Percentiles rank a stretch among this genome's conserved stretches.
phyloP scores from a whole-genome alignment of 2,113 vertebrate species.

The Lamprotornis superbus region DNA sequence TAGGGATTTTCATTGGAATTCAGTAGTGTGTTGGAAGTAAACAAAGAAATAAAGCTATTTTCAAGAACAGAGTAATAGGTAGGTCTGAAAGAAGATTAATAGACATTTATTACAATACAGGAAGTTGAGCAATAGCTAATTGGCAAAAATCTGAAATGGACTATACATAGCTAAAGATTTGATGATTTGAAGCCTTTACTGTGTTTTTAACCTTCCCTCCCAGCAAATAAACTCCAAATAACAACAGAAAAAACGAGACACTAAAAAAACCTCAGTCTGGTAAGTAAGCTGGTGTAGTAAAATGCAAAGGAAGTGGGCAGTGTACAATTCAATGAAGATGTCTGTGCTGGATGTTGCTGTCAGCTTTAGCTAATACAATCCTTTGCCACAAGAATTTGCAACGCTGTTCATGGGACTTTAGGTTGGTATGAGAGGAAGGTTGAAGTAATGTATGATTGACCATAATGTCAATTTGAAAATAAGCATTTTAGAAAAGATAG shows the following conservation, averaged over 20 bases:
- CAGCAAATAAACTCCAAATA: background rate
- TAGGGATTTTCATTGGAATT: background rate
- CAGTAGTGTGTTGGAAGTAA: background rate
- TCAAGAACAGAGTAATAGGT: background rate
- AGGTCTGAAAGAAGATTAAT: background rate
- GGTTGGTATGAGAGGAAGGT: background rate
- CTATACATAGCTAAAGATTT: background rate
- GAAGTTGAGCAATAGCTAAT: background rate
- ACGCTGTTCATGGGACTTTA: background rate
- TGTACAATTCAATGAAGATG: background rate
- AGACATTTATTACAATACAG: background rate
- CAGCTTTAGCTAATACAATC: background rate
- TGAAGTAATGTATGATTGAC: background rate
- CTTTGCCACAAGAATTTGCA: background rate
- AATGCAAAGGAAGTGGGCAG: background rate
- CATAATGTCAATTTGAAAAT: conserved; percentile 27
- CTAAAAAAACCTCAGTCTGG: background rate
- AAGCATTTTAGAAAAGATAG: background rate
- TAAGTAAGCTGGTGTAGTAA: background rate
- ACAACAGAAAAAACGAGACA: background rate
- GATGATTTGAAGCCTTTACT: background rate
- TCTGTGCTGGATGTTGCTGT: background rate
- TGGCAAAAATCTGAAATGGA: background rate
- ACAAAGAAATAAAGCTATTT: background rate
- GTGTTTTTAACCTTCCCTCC: background rate